Percentiles rank a stretch among this genome's conserved stretches.
phyloP scores from a whole-genome alignment of 2,113 vertebrate genomes.

The Syngnathoides biaculeatus region DNA sequence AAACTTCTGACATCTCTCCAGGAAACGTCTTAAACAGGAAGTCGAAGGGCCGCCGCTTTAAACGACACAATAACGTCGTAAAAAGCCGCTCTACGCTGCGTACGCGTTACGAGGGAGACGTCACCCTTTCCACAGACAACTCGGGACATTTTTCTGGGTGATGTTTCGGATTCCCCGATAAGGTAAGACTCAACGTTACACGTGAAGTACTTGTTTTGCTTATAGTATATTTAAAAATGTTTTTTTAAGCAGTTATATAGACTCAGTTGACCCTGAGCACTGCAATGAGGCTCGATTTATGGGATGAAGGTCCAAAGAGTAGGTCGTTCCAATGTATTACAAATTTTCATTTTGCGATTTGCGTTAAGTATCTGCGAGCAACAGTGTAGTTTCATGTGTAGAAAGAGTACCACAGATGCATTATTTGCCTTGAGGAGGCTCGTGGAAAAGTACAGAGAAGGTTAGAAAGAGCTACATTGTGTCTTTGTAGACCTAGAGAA shows the following conservation, averaged over 20 bases:
- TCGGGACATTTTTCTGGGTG: conserved; percentile 13
- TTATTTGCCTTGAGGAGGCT: no score
- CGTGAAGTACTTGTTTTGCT: no score
- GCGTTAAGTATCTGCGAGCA: no score
- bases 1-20: neutral
- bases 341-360: no score
- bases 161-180: conserved; percentile 12
- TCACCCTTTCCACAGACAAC: conserved; percentile 16
- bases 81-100: conserved; percentile 33
- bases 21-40: neutral
- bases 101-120: conserved; percentile 28
- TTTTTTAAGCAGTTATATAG: neutral
- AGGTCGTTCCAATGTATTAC: neutral
- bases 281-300: conserved; percentile 28
- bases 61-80: conserved; percentile 47
- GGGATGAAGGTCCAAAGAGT: conserved; percentile 42
- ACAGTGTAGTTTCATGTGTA: no score
- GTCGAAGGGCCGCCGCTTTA: conserved; percentile 50
- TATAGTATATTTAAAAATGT: no score
- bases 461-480: no score
- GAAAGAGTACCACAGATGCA: no score
- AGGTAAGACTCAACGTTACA: conserved; percentile 40
- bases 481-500: no score
- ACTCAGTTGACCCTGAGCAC: neutral
- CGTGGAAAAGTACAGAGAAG: no score